Percentiles rank a stretch among this genome's conserved stretches.
phyloP scores from a whole-genome alignment of 2,113 vertebrate genomes.

The Pao palembangensis region DNA sequence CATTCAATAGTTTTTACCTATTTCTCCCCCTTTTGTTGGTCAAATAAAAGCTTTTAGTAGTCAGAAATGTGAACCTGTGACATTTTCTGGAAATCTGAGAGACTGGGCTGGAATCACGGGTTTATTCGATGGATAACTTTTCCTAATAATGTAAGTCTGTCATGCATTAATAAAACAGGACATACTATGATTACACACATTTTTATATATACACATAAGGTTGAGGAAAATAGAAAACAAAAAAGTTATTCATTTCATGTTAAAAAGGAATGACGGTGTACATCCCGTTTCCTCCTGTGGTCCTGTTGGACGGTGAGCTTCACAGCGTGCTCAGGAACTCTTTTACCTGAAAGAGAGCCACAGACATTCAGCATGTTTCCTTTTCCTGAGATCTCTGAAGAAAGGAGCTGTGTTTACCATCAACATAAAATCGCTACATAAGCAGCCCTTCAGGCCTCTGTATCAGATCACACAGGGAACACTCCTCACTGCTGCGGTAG shows the following conservation, averaged over 20 bases:
- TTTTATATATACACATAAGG: slow-evolving; percentile 29
- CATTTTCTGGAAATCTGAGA: no score
- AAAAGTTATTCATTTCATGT: neutral
- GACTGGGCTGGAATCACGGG: no score
- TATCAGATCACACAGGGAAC: neutral
- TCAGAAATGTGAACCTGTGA: no score
- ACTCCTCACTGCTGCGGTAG: no score
- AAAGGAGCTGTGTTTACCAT: slow-evolving; percentile 22
- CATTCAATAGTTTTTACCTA: no score
- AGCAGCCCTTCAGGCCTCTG: slow-evolving; percentile 14
- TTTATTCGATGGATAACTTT: no score
- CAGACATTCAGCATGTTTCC: neutral
- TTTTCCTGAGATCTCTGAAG: neutral
- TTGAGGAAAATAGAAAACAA: neutral
- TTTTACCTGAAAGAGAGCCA: slow-evolving; percentile 62
- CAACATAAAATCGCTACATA: slow-evolving; percentile 36
- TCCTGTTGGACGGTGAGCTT: neutral
- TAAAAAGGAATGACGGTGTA: neutral
- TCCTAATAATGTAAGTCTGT: slow-evolving; percentile 2
- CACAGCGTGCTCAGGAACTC: slow-evolving; percentile 69
- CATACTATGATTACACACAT: neutral
- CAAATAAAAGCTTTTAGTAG: no score
- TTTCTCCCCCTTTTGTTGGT: no score
- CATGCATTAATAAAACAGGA: neutral
- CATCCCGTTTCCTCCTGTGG: neutral